phyloP scores from a whole-genome alignment of 2,113 vertebrate genomes.

The Rhinichthys klamathensis region DNA sequence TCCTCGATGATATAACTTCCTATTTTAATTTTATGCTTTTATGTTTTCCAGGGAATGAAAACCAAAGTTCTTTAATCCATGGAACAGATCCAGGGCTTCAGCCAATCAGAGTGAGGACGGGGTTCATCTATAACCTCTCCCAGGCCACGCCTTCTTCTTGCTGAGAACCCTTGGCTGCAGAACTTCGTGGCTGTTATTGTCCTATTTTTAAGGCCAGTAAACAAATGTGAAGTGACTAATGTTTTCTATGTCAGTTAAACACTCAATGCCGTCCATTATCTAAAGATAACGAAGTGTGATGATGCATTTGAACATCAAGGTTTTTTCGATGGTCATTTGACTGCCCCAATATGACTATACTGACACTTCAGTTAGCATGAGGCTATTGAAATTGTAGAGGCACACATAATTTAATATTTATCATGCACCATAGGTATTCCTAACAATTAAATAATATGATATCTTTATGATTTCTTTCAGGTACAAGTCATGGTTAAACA shows the following conservation, averaged over 20 bases:
- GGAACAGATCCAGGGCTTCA: constrained; percentile 68
- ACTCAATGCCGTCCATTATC: not conserved
- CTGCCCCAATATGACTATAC: not conserved
- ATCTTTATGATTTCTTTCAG: not conserved
- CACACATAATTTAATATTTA: not conserved
- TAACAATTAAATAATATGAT: not conserved
- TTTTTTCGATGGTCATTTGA: not conserved
- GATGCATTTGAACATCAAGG: constrained; percentile 24
- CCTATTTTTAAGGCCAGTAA: constrained; percentile 16
- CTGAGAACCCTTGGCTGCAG: not conserved
- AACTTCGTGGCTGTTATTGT: not conserved
- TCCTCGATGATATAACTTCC: no score
- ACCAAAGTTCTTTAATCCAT: constrained; percentile 59
- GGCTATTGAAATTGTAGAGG: no score
- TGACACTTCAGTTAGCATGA: not conserved
- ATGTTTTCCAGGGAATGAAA: constrained; percentile 65
- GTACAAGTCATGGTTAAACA: constrained; percentile 45
- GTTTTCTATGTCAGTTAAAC: constrained; percentile 9
- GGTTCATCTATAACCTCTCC: constrained; percentile 58
- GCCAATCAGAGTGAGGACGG: constrained; percentile 70
- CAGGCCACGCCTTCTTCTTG: constrained; percentile 36
- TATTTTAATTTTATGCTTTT: not conserved
- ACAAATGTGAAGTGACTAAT: constrained; percentile 25
- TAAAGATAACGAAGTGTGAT: not conserved
- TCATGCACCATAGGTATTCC: not conserved